Evolutionary conservation across 1,140 invertebrate genomes (phyloP).

Genomic region (Metaphire vulgaris): DNA sequence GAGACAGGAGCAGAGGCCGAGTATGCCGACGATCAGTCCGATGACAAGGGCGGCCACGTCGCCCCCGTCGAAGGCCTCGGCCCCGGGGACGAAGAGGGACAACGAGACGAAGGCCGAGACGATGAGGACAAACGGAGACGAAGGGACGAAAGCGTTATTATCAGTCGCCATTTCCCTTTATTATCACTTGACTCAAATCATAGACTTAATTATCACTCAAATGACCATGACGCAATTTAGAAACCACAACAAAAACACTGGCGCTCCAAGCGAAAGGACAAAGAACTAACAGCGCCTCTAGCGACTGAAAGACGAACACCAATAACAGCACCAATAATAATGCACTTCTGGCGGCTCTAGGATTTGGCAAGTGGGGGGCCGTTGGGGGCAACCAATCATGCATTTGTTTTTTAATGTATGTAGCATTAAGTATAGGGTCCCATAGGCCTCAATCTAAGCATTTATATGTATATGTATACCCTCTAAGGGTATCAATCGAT

Average conservation of each 20-base stretch:
- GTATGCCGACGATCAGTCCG: conserved; percentile 60
- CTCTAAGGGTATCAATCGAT: too few species aligned
- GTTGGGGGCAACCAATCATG: too few species aligned
- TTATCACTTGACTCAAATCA: not conserved
- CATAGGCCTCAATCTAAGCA: too few species aligned
- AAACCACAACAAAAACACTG: not conserved
- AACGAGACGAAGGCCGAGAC: conserved; percentile 31
- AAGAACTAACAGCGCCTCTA: too few species aligned
- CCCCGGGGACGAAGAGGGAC: conserved; percentile 42
- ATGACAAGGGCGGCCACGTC: conserved; percentile 66
- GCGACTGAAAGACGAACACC: too few species aligned
- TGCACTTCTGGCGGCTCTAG: too few species aligned
- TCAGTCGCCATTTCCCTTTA: not conserved
- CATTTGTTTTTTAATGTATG: too few species aligned
- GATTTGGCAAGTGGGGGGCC: too few species aligned
- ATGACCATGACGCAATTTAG: not conserved
- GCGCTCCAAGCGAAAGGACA: not conserved
- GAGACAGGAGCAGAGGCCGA: conserved; percentile 67
- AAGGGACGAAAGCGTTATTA: not conserved
- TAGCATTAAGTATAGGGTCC: too few species aligned
- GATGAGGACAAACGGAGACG: not conserved
- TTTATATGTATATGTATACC: too few species aligned
- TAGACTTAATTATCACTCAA: too few species aligned
- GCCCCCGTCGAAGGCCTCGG: conserved; percentile 63
- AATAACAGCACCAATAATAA: too few species aligned